Conservation (phyloP, 2,888 invertebrate genomes). For the Elegia similella region DNA sequence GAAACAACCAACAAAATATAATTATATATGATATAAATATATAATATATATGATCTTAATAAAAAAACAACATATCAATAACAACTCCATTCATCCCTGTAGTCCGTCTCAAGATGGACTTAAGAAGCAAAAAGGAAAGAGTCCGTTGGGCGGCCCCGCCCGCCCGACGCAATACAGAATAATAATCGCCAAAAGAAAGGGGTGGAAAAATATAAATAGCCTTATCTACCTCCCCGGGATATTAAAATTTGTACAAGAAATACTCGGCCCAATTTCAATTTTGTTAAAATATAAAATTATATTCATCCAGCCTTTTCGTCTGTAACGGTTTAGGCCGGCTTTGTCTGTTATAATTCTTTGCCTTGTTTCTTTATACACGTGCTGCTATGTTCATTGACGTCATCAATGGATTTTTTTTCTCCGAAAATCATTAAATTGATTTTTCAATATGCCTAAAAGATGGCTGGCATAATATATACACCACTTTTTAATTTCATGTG, state of each 20-base stretch:
- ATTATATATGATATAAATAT: no score
- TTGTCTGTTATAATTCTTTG: slow-evolving; percentile 8
- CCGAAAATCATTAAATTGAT: no score
- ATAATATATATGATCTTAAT: no score
- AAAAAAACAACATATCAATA: no score
- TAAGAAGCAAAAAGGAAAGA: slow-evolving; percentile 83
- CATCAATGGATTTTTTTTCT: no score
- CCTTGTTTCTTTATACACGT: no score
- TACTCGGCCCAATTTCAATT: slow-evolving; percentile 59
- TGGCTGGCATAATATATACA: no score
- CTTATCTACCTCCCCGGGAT: slow-evolving; percentile 65
- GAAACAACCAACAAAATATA: no score
- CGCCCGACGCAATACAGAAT: slow-evolving; percentile 79
- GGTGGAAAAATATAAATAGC: slow-evolving; percentile 80
- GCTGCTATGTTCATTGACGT: no score
- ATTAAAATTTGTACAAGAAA: slow-evolving; percentile 78
- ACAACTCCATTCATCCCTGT: slow-evolving; percentile 42
- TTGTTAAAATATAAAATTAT: slow-evolving; percentile 69
- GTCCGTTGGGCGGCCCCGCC: slow-evolving; percentile 63
- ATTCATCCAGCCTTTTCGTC: slow-evolving; percentile 33
- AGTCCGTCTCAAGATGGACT: slow-evolving; percentile 78
- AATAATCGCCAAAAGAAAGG: slow-evolving; percentile 80
- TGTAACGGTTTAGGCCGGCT: slow-evolving; percentile 29
- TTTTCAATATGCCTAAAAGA: no score
- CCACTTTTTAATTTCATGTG: no score